These are phyloP conservation scores for Sphenopsis melanotis DNA, from an alignment of 2,797 vertebrate species.

Conservation along the genomic window DNA sequence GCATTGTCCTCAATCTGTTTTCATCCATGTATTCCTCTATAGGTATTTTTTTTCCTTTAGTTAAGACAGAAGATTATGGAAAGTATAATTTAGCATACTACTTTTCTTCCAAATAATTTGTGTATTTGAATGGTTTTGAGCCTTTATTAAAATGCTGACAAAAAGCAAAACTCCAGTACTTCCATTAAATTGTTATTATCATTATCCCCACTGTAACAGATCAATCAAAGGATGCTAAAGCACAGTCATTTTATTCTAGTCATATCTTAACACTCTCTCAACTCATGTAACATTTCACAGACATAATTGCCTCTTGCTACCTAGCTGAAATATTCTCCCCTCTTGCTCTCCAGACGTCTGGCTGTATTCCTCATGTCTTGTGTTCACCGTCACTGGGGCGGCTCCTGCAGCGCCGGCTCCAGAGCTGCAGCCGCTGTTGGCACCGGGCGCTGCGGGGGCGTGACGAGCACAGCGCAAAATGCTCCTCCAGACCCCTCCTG, in stretches of 20 bases:
- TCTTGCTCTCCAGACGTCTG: background rate
- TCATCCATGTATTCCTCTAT: background rate
- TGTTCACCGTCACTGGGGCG: rapidly evolving
- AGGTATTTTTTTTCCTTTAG: background rate
- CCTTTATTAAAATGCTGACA: background rate
- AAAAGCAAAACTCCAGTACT: background rate
- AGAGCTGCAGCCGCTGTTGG: background rate
- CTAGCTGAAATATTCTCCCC: background rate
- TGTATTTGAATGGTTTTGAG: background rate
- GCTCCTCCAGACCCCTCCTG: background rate
- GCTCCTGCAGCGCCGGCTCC: background rate
- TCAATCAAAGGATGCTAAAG: background rate
- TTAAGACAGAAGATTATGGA: background rate
- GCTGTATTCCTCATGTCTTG: rapidly evolving
- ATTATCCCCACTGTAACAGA: background rate
- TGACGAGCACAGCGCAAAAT: rapidly evolving
- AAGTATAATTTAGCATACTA: background rate
- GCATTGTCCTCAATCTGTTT: background rate
- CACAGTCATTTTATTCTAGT: background rate
- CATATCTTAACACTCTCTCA: background rate
- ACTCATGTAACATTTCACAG: background rate
- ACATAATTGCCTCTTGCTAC: background rate
- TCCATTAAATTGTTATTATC: background rate
- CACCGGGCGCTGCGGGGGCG: rapidly evolving
- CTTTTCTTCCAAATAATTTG: background rate